phyloP scores from a whole-genome alignment of 2,888 invertebrate genomes.

The Brenthis hecate region DNA sequence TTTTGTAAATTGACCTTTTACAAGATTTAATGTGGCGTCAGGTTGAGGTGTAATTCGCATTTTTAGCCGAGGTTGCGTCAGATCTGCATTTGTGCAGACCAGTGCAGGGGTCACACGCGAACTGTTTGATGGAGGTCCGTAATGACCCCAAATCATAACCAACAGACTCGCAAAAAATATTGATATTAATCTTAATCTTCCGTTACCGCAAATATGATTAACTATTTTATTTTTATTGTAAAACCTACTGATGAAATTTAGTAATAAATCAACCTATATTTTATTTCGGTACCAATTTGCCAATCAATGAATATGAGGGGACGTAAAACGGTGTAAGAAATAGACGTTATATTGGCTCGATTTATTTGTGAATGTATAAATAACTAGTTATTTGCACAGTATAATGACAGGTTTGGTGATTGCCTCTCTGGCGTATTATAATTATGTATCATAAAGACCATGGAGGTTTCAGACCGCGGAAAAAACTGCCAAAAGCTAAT shows the following conservation, averaged over 20 bases:
- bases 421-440: constrained; percentile 71
- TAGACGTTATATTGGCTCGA: constrained; percentile 55
- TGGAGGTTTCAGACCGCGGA: constrained; percentile 53
- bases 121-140: constrained; percentile 66
- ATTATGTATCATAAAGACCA: constrained; percentile 78
- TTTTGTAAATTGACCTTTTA: constrained; percentile 28
- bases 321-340: constrained; percentile 35
- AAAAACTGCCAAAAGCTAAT: constrained; percentile 78
- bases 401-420: constrained; percentile 78
- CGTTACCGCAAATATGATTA: constrained; percentile 53
- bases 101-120: constrained; percentile 62
- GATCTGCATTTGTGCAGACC: constrained; percentile 47
- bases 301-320: constrained; percentile 65
- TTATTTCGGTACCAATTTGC: constrained; percentile 43
- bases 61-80: constrained; percentile 50
- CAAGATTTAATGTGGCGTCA: constrained; percentile 25
- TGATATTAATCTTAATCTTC: constrained; percentile 72
- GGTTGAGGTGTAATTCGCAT: constrained; percentile 33
- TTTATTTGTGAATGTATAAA: constrained; percentile 64
- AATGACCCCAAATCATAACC: constrained; percentile 71
- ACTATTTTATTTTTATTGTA: constrained; percentile 33
- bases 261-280: constrained; percentile 40
- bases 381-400: constrained; percentile 77
- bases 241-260: constrained; percentile 29
- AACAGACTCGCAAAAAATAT: constrained; percentile 61